Percentiles rank a stretch among this genome's conserved stretches.
phyloP scores from a whole-genome alignment of 2,888 invertebrate species.

The Himalopsyche anomala region DNA sequence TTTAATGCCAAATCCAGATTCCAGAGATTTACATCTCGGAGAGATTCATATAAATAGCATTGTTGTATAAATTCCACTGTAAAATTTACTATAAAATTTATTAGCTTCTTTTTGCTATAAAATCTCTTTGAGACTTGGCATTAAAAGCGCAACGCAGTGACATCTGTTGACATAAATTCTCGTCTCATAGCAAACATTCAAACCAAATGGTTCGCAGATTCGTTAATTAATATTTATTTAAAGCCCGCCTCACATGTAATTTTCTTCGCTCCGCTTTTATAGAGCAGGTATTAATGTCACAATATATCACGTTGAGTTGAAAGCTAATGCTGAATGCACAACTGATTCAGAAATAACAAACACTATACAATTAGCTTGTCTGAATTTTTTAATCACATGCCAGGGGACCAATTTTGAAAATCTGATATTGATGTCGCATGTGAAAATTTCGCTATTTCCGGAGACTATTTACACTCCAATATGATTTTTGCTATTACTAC shows the following conservation, averaged over 20 bases:
- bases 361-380: background rate
- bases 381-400: too few relatives aligned
- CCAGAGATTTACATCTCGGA: too few relatives aligned
- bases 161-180: constrained; percentile 22
- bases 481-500: too few relatives aligned
- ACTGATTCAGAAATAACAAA: constrained; percentile 25
- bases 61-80: too few relatives aligned
- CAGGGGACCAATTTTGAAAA: too few relatives aligned
- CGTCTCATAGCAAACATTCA: constrained; percentile 11
- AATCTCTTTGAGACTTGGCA: constrained; percentile 1
- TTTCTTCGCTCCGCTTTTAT: constrained; percentile 3
- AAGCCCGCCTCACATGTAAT: constrained; percentile 12
- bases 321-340: constrained; percentile 49
- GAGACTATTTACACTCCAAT: too few relatives aligned
- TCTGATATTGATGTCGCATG: too few relatives aligned
- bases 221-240: constrained; percentile 31
- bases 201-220: constrained; percentile 31
- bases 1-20: too few relatives aligned
- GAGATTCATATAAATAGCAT: too few relatives aligned
- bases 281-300: constrained; percentile 52
- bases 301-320: constrained; percentile 52
- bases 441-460: too few relatives aligned
- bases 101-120: too few relatives aligned
- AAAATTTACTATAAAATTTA: too few relatives aligned
- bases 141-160: background rate